These are phyloP conservation scores for Heterodera schachtii DNA, from an alignment of 1,140 invertebrate genomes.

Conservation along the genomic window DNA sequence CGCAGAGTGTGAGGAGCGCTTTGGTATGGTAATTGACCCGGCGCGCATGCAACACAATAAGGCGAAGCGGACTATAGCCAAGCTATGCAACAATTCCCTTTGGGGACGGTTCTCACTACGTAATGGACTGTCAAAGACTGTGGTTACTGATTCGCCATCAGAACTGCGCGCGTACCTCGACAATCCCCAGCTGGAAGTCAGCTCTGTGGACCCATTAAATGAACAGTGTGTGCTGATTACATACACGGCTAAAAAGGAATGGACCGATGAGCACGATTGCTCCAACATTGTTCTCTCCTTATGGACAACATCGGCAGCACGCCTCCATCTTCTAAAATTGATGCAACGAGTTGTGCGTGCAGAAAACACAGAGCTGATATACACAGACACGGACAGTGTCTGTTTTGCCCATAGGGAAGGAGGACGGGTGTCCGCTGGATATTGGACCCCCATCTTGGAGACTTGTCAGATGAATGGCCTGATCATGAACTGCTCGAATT, in stretches of 20 bases:
- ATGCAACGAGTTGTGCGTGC: conserved; percentile 17
- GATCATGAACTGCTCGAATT: conserved; percentile 1
- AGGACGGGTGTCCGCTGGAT: neutral
- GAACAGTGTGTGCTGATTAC: neutral
- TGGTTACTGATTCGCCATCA: neutral
- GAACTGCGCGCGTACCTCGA: neutral
- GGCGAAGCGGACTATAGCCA: neutral
- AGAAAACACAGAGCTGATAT: neutral
- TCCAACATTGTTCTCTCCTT: conserved; percentile 12
- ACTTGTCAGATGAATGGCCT: neutral
- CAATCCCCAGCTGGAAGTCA: neutral
- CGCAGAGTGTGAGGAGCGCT: neutral
- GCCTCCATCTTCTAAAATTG: too few relatives aligned
- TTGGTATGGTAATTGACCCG: neutral
- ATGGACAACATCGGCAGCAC: too few relatives aligned
- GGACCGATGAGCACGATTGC: conserved; percentile 1
- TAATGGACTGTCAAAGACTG: neutral
- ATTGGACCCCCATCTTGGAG: conserved; percentile 13
- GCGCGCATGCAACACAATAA: conserved; percentile 12
- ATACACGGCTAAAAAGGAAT: conserved; percentile 1
- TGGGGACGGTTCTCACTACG: conserved; percentile 15
- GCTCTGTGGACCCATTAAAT: neutral
- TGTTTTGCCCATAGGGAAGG: neutral
- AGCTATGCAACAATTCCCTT: conserved; percentile 5
- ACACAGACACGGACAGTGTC: conserved; percentile 15